Percentiles rank a stretch among this genome's conserved stretches.
Conservation (phyloP, 2,113 vertebrate species). For the Lasiurus cinereus region DNA sequence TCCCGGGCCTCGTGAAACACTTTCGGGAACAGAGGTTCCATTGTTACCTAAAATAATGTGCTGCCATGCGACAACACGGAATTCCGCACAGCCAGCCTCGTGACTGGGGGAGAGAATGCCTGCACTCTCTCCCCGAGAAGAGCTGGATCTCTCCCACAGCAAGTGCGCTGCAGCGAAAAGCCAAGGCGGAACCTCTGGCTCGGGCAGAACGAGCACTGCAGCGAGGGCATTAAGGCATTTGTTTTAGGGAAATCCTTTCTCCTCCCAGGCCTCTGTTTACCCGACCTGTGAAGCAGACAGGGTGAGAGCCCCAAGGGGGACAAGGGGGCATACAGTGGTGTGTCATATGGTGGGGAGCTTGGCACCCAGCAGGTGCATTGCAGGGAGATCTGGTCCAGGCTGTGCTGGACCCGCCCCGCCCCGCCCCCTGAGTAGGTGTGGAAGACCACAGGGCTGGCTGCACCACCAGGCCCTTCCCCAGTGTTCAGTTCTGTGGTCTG, state of each 20-base stretch:
- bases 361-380: background rate
- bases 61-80: slow-evolving; percentile 60
- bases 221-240: background rate
- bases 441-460: background rate
- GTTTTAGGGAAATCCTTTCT: background rate
- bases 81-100: slow-evolving; percentile 45
- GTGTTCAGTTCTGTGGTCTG: background rate
- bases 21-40: slow-evolving; percentile 70
- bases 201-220: background rate
- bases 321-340: no score
- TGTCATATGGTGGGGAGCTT: fast-evolving
- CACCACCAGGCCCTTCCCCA: background rate
- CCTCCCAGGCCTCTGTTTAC: background rate
- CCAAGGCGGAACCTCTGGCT: background rate
- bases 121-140: slow-evolving; percentile 22
- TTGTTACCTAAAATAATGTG: slow-evolving; percentile 57
- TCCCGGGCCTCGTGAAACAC: slow-evolving; percentile 10
- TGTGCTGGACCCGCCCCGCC: background rate
- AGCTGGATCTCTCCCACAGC: slow-evolving; percentile 62
- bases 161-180: slow-evolving; percentile 11
- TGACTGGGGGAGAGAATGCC: slow-evolving; percentile 69
- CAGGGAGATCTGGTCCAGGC: background rate
- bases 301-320: background rate
- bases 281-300: background rate
- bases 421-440: fast-evolving